phyloP scores from a whole-genome alignment of 2,113 vertebrate genomes.

The Menura novaehollandiae region DNA sequence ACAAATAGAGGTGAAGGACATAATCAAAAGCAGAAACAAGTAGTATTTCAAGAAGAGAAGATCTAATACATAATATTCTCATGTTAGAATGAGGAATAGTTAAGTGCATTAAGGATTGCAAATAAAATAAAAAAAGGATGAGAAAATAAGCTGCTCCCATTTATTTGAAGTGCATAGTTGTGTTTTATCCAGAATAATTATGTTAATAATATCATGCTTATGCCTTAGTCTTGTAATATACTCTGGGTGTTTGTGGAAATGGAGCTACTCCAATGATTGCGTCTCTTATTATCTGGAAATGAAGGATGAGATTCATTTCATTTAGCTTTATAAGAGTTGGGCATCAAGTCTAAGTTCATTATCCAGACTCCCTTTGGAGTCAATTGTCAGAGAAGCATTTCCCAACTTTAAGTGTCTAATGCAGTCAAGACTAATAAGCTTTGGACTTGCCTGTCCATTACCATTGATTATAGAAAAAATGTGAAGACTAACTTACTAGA shows the following conservation, averaged over 20 bases:
- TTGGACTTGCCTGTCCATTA: background rate
- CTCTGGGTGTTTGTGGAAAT: background rate
- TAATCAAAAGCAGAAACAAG: background rate
- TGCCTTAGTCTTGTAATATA: background rate
- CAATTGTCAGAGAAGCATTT: background rate
- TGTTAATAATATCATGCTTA: background rate
- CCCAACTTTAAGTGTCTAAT: background rate
- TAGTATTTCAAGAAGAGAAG: background rate
- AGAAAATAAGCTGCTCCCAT: background rate
- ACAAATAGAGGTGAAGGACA: background rate
- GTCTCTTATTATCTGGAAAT: background rate
- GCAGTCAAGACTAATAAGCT: background rate
- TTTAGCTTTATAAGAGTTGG: background rate
- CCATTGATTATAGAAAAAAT: background rate
- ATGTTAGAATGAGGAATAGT: background rate
- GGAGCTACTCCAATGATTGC: background rate
- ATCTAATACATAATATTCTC: background rate
- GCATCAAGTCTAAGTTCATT: background rate
- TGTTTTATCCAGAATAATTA: background rate
- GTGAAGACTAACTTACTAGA: background rate
- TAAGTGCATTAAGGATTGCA: background rate
- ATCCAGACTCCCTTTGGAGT: background rate
- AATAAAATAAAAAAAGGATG: background rate
- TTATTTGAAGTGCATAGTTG: background rate
- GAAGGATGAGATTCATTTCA: background rate